Evolutionary conservation across 2,888 invertebrate species (phyloP), one percentile per base, ranked within the genome.

Genomic region (Petrolisthes manimaculis): DNA sequence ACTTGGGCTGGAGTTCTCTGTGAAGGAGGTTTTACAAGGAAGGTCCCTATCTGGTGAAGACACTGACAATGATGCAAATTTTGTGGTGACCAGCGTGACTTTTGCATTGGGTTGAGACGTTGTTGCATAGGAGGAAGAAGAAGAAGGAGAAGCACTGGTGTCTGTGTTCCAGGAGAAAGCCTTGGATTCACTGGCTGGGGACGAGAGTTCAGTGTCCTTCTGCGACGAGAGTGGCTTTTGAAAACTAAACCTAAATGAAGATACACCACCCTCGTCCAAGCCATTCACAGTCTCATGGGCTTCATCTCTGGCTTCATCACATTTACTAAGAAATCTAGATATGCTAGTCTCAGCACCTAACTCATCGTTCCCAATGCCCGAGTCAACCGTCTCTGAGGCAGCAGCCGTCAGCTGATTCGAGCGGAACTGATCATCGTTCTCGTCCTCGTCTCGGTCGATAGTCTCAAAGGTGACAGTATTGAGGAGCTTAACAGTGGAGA

Each of bases 391-490:
- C 83, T 91, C 91, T 69, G 91, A 91, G 74, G 89, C 89, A 21
- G 91, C 61, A 14, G 89, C 67, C 79, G 88, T 89, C 74, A 91
- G 88, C 71, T 88, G 87, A 51, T 55, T 71, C 61, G 77, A 78
- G 83, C 86, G 86, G 79, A 82, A 75, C 55, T 84, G 37, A 24
- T 88, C 81, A 77, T 79, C 55, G 56, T 86, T 87, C 18, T 86
- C 84, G 12, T 88, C 88, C 69, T 90, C 82, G 69, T 88, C 89
- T 56, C 86, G 86, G 24, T 91, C 91, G 78, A 91, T 91, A 89
- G 91, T 91, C 84, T 89, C 91, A 84, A 87, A 91, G n/a, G 91
- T 91, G n/a, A 86, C 87, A 56, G 88, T 71, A 83, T 89, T 91
- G 82, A 91, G 89, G 69, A 91, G 91, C 83, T 91, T 91, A 78